Evolutionary conservation across 2,113 vertebrate species (phyloP).

Genomic region (cattle (Bos taurus)): DNA sequence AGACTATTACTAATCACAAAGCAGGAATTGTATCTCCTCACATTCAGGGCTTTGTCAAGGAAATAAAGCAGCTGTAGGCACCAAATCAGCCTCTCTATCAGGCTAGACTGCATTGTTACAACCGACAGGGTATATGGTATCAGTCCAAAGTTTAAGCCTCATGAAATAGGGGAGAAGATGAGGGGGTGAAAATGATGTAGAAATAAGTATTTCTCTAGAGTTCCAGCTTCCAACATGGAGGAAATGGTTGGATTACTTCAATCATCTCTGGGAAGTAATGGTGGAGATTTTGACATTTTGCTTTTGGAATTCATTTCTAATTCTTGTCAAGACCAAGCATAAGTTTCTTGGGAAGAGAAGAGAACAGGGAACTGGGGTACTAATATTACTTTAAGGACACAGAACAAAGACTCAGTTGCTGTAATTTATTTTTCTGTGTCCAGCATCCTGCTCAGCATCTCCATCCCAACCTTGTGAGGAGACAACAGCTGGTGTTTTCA

Average conservation of each 20-base stretch:
- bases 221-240: neutral
- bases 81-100: neutral
- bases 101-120: neutral
- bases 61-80: neutral
- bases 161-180: neutral
- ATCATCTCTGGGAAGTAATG: neutral
- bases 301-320: neutral
- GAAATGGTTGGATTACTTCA: neutral
- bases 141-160: slow-evolving; percentile 38
- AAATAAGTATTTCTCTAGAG: neutral
- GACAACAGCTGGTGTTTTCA: neutral
- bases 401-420: neutral
- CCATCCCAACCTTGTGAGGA: neutral
- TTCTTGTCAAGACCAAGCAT: neutral
- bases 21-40: slow-evolving; percentile 35
- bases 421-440: neutral
- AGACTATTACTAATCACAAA: slow-evolving; percentile 38
- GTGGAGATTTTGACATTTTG: neutral
- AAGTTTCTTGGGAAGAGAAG: neutral
- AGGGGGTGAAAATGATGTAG: neutral
- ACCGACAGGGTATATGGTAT: neutral
- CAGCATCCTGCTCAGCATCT: neutral
- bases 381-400: neutral
- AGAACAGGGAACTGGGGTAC: neutral
- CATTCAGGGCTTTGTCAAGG: slow-evolving; percentile 12